Evolutionary conservation across 2,113 vertebrate species (phyloP).

Genomic region (Bos indicus): DNA sequence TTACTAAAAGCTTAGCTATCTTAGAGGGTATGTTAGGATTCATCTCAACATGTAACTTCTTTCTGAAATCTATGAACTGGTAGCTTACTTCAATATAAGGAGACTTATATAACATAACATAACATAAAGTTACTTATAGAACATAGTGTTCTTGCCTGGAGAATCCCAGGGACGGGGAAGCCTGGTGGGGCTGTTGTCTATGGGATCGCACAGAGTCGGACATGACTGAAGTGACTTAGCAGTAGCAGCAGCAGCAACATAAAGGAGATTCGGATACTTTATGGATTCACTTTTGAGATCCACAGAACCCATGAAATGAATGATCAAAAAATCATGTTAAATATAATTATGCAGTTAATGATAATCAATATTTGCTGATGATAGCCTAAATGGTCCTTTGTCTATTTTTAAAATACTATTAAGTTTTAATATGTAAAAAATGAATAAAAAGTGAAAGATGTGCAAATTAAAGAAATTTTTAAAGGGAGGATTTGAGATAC

Average conservation of each 20-base stretch:
- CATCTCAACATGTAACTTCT: neutral
- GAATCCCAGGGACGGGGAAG: too few species aligned
- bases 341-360: conserved; percentile 24
- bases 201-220: too few species aligned
- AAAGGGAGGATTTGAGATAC: neutral
- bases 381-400: neutral
- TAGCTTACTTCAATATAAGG: neutral
- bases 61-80: conserved; percentile 7
- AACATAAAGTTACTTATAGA: too few species aligned
- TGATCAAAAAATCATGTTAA: conserved; percentile 40
- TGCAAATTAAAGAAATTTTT: neutral
- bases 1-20: neutral
- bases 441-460: conserved; percentile 8
- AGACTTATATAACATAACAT: too few species aligned
- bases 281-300: conserved; percentile 23
- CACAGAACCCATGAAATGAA: neutral
- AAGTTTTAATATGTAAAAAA: neutral
- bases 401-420: neutral
- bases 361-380: conserved; percentile 12
- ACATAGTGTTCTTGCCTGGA: neutral
- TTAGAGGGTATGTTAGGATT: neutral
- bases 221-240: too few species aligned
- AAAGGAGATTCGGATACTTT: neutral
- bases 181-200: too few species aligned
- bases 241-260: neutral